Conservation (phyloP, 2,888 invertebrate species). For the Cordylochernes scorpioides region DNA sequence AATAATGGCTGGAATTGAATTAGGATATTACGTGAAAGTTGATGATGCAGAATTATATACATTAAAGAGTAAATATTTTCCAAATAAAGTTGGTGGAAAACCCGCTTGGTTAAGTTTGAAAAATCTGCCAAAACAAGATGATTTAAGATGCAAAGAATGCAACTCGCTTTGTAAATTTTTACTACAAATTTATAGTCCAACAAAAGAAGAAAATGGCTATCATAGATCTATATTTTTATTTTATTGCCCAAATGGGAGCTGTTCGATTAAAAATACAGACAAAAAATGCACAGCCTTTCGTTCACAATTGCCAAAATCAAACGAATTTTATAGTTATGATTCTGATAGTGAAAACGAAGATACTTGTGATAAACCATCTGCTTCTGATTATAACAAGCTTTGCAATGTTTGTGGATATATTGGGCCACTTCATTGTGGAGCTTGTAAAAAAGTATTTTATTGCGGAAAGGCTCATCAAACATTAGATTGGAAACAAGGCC, state of each 20-base stretch:
- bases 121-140: slow-evolving; percentile 35
- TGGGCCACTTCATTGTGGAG: slow-evolving; percentile 46
- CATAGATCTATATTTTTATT: slow-evolving; percentile 71
- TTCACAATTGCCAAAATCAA: slow-evolving; percentile 43
- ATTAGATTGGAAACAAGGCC: slow-evolving; percentile 53
- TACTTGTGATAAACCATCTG: slow-evolving; percentile 17
- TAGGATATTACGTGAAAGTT: no score
- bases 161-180: slow-evolving; percentile 44
- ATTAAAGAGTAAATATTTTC: slow-evolving; percentile 65
- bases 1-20: no score
- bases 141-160: slow-evolving; percentile 44
- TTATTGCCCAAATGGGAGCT: slow-evolving; percentile 44
- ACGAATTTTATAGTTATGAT: slow-evolving; percentile 46
- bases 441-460: slow-evolving; percentile 48
- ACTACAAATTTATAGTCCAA: slow-evolving; percentile 71
- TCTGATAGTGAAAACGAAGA: slow-evolving; percentile 34
- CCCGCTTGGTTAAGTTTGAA: slow-evolving; percentile 71
- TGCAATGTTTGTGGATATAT: slow-evolving; percentile 53
- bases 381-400: slow-evolving; percentile 23
- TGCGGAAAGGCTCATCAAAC: slow-evolving; percentile 61
- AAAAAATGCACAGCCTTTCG: slow-evolving; percentile 46
- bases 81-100: slow-evolving; percentile 77
- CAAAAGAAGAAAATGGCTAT: slow-evolving; percentile 36
- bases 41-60: no score
- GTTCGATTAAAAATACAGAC: slow-evolving; percentile 33